Evolutionary conservation across 2,797 vertebrate species (phyloP), one percentile per base, ranked within the genome.

Genomic region (Accipiter minullus): DNA sequence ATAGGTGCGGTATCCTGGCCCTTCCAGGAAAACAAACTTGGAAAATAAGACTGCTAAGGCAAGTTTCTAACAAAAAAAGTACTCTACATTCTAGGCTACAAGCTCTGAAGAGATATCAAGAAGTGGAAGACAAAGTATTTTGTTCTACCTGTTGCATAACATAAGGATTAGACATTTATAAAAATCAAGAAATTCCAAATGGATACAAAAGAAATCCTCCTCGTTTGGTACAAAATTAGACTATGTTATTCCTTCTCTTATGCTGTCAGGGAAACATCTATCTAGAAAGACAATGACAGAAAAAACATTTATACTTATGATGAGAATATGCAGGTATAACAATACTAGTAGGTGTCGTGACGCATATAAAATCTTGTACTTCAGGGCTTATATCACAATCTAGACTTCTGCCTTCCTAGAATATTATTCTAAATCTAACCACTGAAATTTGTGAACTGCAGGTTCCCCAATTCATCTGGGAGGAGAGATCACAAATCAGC

Each of bases 161-260:
- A 29, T 18, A 80, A 76, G n/a, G 25, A 66, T 80, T 52, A 82
- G 8, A 19, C 50, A 59, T 45, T 71, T 74, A 74, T n/a, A 76
- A 71, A 71, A 87, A 6, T 13, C 25, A 14, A 4, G n/a, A 68
- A 73, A 80, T 77, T 83, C 25, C 63, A 34, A 50, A 85, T 32
- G 87, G 52, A 59, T 1, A 82, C 5, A 80, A 50, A 44, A 80
- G 1, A 86, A 85, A 80, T 42, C n/a, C 22, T 67, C 31, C 53
- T 68, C n/a, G 21, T 9, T 8, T 13, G 48, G 15, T 56, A 13
- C 77, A 87, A 52, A 62, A 26, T 32, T 13, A 79, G 25, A 44
- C 23, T n/a, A 12, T 1, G 10, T n/a, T 1, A 62, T n/a, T 19
- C 1, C 0, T 50, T 18, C 50, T 68, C 38, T n/a, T 32, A 67